A percentile compares a stretch with the other conserved stretches of the same genome.
phyloP scores from a whole-genome alignment of 2,888 invertebrate species.

The Chorisops tibialis region DNA sequence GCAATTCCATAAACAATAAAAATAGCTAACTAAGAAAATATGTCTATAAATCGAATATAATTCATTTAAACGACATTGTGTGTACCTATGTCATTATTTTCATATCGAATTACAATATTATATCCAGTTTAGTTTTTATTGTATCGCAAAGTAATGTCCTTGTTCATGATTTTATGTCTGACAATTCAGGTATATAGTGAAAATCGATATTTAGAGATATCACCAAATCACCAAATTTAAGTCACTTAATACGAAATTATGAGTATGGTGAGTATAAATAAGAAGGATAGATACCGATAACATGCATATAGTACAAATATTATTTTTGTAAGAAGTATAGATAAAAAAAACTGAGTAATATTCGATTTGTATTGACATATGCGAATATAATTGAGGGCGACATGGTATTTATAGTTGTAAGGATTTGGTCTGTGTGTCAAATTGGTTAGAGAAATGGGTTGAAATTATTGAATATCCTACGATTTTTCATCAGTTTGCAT shows the following conservation, averaged over 20 bases:
- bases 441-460: too few relatives aligned
- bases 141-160: slow-evolving; percentile 12
- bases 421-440: too few relatives aligned
- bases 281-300: too few relatives aligned
- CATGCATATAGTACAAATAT: too few relatives aligned
- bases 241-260: slow-evolving; percentile 33
- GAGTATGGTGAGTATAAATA: slow-evolving; percentile 15
- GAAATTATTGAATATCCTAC: too few relatives aligned
- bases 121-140: slow-evolving; percentile 25
- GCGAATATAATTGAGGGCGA: slow-evolving; percentile 20
- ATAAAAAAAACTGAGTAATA: slow-evolving; percentile 9
- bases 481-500: too few relatives aligned
- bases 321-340: too few relatives aligned
- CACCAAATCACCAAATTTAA: slow-evolving; percentile 32
- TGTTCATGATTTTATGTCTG: slow-evolving; percentile 16
- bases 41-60: slow-evolving; percentile 10
- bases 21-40: slow-evolving; percentile 5
- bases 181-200: slow-evolving; percentile 9
- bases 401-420: too few relatives aligned
- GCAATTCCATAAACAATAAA: neutral
- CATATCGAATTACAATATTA: slow-evolving; percentile 25
- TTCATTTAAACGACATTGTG: slow-evolving; percentile 20
- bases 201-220: slow-evolving; percentile 34
- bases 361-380: neutral
- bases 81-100: slow-evolving; percentile 17